phyloP scores from a whole-genome alignment of 2,888 invertebrate genomes.

The Drosophila ustulata region DNA sequence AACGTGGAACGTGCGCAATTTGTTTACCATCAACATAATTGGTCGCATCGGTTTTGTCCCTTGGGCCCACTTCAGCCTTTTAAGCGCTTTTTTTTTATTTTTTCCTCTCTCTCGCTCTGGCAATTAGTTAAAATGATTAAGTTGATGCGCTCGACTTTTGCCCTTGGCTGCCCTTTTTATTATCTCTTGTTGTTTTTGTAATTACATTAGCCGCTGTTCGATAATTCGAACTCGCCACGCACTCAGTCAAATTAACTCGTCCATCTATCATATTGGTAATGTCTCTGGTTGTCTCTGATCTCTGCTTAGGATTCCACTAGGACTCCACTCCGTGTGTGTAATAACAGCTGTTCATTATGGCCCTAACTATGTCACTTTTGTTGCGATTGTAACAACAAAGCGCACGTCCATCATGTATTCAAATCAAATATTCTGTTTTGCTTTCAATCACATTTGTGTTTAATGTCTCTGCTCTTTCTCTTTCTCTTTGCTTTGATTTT shows the following conservation, averaged over 20 bases:
- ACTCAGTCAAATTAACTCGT: conserved; percentile 77
- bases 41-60: conserved; percentile 65
- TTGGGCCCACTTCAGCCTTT: conserved; percentile 69
- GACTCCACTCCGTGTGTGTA: neutral
- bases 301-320: conserved; percentile 29
- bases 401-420: conserved; percentile 42
- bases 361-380: conserved; percentile 48
- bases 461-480: conserved; percentile 1
- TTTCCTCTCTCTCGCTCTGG: conserved; percentile 35
- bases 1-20: conserved; percentile 82
- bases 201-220: conserved; percentile 81
- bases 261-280: conserved; percentile 71
- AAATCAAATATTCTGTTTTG: conserved; percentile 48
- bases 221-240: conserved; percentile 73
- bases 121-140: conserved; percentile 83
- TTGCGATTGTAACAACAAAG: conserved; percentile 41
- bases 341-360: conserved; percentile 59
- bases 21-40: conserved; percentile 85
- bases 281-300: conserved; percentile 20
- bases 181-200: conserved; percentile 53
- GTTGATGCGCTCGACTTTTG: conserved; percentile 67
- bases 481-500: neutral
- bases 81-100: conserved; percentile 79
- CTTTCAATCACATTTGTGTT: conserved; percentile 28
- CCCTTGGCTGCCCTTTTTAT: conserved; percentile 40